Percentiles rank a stretch among this genome's conserved stretches.
Evolutionary conservation across 30 jellyfish, hydroid and myxozoan genomes (phyloP).

Genomic region (Catostylus mosaicus): DNA sequence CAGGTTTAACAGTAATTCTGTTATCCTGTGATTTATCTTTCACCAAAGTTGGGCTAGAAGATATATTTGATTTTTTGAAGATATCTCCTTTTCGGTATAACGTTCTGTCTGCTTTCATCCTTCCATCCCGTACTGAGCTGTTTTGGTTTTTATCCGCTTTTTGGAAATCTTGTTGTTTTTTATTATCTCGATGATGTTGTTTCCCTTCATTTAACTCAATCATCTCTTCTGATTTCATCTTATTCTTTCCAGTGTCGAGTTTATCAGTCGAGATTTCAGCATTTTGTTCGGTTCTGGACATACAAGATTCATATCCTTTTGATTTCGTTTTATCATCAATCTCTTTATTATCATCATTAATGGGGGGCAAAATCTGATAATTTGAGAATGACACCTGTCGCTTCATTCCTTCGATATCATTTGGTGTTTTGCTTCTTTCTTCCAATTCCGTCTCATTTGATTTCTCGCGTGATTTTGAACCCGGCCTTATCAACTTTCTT

Average conservation of each 20-base stretch:
- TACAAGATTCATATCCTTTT: not conserved
- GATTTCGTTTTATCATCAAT: not conserved
- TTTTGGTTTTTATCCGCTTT: not conserved
- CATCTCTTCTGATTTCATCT: not conserved
- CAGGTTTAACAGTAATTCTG: not conserved
- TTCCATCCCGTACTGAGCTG: not conserved
- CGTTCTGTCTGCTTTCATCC: not conserved
- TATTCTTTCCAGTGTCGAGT: not conserved
- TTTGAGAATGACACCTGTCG: slow-evolving; percentile 28
- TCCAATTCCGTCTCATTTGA: not conserved
- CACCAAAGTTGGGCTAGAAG: not conserved
- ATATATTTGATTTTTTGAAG: not conserved
- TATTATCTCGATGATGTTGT: no score
- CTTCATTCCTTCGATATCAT: slow-evolving; percentile 12
- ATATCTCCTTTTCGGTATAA: slow-evolving; percentile 63
- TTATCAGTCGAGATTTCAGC: not conserved
- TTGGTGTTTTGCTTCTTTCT: not conserved
- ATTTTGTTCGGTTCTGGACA: not conserved
- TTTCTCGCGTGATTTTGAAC: not conserved
- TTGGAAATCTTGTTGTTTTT: not conserved
- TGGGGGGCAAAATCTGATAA: slow-evolving; percentile 50
- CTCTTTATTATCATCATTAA: not conserved
- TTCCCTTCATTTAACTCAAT: not conserved
- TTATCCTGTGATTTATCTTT: not conserved
- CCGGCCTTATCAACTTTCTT: not conserved